Conservation (phyloP, 2,113 vertebrate genomes). For the Clupea harengus region DNA sequence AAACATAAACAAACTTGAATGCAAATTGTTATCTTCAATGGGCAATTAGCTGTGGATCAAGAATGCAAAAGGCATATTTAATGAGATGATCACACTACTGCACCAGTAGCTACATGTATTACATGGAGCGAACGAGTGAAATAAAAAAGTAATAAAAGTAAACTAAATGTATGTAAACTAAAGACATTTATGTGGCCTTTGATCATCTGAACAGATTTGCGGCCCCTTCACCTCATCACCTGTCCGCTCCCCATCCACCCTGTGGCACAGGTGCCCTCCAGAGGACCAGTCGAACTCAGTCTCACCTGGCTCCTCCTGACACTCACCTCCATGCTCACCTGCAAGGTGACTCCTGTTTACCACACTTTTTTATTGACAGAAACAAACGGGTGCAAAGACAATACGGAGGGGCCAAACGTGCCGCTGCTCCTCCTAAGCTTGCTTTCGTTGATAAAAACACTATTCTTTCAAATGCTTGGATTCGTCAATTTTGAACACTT, state of each 20-base stretch:
- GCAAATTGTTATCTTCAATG: too few relatives aligned
- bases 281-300: neutral
- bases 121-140: too few relatives aligned
- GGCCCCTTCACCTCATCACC: constrained; percentile 75
- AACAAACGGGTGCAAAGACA: neutral
- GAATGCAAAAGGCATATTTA: too few relatives aligned
- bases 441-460: neutral
- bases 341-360: constrained; percentile 58
- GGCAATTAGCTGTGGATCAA: too few relatives aligned
- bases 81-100: too few relatives aligned
- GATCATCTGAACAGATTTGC: constrained; percentile 75
- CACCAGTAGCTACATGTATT: neutral
- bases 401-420: neutral
- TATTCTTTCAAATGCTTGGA: neutral
- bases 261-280: constrained; percentile 53
- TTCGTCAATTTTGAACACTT: neutral
- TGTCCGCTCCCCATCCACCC: constrained; percentile 66
- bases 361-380: neutral
- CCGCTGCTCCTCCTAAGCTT: neutral
- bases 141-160: neutral
- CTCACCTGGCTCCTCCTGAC: constrained; percentile 18
- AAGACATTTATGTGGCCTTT: neutral
- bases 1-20: too few relatives aligned
- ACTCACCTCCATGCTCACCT: constrained; percentile 35
- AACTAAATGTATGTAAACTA: neutral